Percentiles rank a stretch among this genome's conserved stretches.
These are phyloP conservation scores for Drosophila yakuba DNA, from an alignment of 1,140 invertebrate species.

Conservation along the genomic window DNA sequence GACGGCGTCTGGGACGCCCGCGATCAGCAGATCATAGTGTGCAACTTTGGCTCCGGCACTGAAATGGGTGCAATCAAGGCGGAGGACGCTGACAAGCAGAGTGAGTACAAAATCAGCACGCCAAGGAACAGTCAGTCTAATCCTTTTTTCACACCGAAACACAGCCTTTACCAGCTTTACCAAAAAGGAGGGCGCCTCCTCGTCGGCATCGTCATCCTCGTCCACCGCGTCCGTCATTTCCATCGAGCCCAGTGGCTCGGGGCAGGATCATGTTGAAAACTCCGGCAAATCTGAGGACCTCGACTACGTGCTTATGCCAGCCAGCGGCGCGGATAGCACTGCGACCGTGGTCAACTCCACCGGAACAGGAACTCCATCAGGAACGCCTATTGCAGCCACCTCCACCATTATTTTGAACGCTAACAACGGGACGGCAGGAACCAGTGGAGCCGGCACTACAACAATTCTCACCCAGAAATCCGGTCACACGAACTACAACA, in stretches of 20 bases:
- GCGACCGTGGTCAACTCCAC: not conserved
- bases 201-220: slow-evolving; percentile 61
- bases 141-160: not conserved
- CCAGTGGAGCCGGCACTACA: slow-evolving; percentile 16
- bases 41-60: slow-evolving; percentile 37
- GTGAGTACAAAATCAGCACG: slow-evolving; percentile 30
- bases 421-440: slow-evolving; percentile 35
- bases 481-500: slow-evolving; percentile 44
- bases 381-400: not conserved
- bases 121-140: not conserved
- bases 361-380: not conserved
- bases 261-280: slow-evolving; percentile 24
- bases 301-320: slow-evolving; percentile 55
- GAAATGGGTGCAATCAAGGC: slow-evolving; percentile 68
- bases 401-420: slow-evolving; percentile 26
- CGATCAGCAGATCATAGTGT: slow-evolving; percentile 69
- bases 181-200: slow-evolving; percentile 63
- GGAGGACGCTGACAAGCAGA: slow-evolving; percentile 68
- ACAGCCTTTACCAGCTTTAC: slow-evolving; percentile 70
- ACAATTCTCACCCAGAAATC: slow-evolving; percentile 51
- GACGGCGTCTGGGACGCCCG: slow-evolving; percentile 44
- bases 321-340: slow-evolving; percentile 4
- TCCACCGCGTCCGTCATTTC: slow-evolving; percentile 69
- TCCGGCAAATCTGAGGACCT: slow-evolving; percentile 48
- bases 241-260: slow-evolving; percentile 48